Percentiles rank a stretch among this genome's conserved stretches.
phyloP scores from a whole-genome alignment of 1,140 invertebrate genomes.

The Drosophila arawakana region DNA sequence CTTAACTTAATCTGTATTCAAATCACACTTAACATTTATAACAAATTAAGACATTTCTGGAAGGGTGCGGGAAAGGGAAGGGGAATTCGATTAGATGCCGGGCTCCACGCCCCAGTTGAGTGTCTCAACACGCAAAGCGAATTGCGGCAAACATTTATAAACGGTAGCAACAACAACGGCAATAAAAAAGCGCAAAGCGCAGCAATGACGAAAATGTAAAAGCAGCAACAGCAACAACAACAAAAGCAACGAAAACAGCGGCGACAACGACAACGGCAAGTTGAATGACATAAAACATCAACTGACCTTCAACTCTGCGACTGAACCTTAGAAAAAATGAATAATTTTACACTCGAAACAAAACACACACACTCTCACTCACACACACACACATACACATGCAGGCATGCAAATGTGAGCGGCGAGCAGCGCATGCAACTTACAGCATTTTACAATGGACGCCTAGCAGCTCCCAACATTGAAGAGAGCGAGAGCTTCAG shows the following conservation, averaged over 20 bases:
- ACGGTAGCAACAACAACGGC: slow-evolving; percentile 30
- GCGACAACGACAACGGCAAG: slow-evolving; percentile 63
- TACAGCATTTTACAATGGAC: slow-evolving; percentile 61
- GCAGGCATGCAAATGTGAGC: slow-evolving; percentile 54
- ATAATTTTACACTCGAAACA: slow-evolving; percentile 78
- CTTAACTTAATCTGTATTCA: too few relatives aligned
- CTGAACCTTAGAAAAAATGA: slow-evolving; percentile 84
- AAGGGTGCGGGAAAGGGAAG: slow-evolving; percentile 5
- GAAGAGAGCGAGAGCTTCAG: slow-evolving; percentile 12
- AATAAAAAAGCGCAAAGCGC: slow-evolving; percentile 47
- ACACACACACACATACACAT: slow-evolving; percentile 26
- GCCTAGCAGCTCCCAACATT: slow-evolving; percentile 16
- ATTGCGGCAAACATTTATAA: slow-evolving; percentile 44
- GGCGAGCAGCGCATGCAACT: slow-evolving; percentile 64
- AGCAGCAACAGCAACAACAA: slow-evolving; percentile 41
- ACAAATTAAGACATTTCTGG: neutral
- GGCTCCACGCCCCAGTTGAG: slow-evolving; percentile 60
- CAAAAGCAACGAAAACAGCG: slow-evolving; percentile 35
- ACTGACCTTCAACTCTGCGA: slow-evolving; percentile 84
- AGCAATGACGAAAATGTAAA: slow-evolving; percentile 69
- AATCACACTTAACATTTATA: neutral
- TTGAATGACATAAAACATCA: slow-evolving; percentile 84
- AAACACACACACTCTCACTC: slow-evolving; percentile 38
- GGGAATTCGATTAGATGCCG: slow-evolving; percentile 16
- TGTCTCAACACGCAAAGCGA: slow-evolving; percentile 63